Evolutionary conservation across 2,888 invertebrate species (phyloP).

Genomic region (Teleogryllus oceanicus): DNA sequence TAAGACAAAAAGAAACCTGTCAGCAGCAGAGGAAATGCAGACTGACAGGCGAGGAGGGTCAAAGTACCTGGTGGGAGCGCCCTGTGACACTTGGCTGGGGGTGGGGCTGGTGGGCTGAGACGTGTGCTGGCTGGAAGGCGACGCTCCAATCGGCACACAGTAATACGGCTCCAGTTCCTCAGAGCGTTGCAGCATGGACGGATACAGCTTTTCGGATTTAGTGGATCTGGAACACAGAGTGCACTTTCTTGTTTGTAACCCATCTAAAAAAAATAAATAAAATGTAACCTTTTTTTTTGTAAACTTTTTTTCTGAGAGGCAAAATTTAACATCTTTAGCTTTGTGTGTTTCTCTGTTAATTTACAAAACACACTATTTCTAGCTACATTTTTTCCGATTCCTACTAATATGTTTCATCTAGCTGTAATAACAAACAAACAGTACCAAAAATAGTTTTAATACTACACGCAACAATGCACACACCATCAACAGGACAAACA

Average conservation of each 20-base stretch:
- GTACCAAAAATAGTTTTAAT: too few relatives aligned
- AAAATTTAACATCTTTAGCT: too few relatives aligned
- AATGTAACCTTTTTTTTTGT: too few relatives aligned
- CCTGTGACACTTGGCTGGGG: slow-evolving; percentile 49
- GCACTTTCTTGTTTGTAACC: neutral
- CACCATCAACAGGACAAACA: too few relatives aligned
- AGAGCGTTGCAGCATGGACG: slow-evolving; percentile 80
- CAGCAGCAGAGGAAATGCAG: slow-evolving; percentile 2
- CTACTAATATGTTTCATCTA: too few relatives aligned
- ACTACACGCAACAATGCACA: too few relatives aligned
- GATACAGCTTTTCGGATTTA: slow-evolving; percentile 91
- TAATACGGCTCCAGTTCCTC: slow-evolving; percentile 84
- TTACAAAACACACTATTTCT: too few relatives aligned
- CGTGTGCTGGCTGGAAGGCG: slow-evolving; percentile 50
- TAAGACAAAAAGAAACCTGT: slow-evolving; percentile 12
- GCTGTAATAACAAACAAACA: too few relatives aligned
- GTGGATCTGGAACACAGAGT: slow-evolving; percentile 67
- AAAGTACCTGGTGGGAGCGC: slow-evolving; percentile 41
- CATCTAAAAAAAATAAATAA: too few relatives aligned
- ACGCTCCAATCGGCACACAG: slow-evolving; percentile 64
- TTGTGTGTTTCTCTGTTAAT: too few relatives aligned
- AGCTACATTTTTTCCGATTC: too few relatives aligned
- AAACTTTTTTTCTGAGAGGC: too few relatives aligned
- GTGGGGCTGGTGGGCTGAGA: slow-evolving; percentile 74
- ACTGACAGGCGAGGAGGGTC: neutral